Percentiles rank a stretch among this genome's conserved stretches.
Conservation (phyloP, 1,140 invertebrate species). For the Magallana gigas region DNA sequence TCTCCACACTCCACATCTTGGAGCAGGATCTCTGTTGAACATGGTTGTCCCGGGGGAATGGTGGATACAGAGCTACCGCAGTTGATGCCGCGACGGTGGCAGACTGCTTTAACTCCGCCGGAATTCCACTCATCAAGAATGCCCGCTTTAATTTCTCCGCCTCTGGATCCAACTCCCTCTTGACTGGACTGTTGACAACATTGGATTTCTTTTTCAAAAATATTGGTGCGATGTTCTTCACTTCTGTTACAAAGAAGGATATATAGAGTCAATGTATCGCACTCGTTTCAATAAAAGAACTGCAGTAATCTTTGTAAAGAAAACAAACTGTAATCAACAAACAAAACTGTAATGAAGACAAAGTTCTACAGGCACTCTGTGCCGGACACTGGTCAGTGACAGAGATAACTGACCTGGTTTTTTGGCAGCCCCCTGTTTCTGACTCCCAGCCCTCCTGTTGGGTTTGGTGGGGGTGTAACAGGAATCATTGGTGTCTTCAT, state of each 20-base stretch:
- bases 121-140: constrained; percentile 74
- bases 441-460: not conserved
- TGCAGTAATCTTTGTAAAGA: too few species aligned
- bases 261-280: too few species aligned
- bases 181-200: constrained; percentile 27
- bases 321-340: too few species aligned
- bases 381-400: too few species aligned
- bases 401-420: not conserved
- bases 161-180: constrained; percentile 62
- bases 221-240: constrained; percentile 68
- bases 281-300: too few species aligned
- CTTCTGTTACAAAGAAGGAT: not conserved
- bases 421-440: not conserved
- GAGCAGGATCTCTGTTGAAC: constrained; percentile 61
- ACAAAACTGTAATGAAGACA: too few species aligned
- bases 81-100: constrained; percentile 2
- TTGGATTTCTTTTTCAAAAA: constrained; percentile 62
- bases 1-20: constrained; percentile 1
- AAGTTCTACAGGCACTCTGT: too few species aligned
- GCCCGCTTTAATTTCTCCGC: constrained; percentile 62
- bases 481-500: constrained; percentile 56
- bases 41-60: constrained; percentile 66
- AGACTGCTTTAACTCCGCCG: constrained; percentile 67
- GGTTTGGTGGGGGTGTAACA: constrained; percentile 26
- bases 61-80: constrained; percentile 57